Evolutionary conservation across 2,888 invertebrate genomes (phyloP), one percentile per base, ranked within the genome.

Genomic region (Acrobasis suavella): DNA sequence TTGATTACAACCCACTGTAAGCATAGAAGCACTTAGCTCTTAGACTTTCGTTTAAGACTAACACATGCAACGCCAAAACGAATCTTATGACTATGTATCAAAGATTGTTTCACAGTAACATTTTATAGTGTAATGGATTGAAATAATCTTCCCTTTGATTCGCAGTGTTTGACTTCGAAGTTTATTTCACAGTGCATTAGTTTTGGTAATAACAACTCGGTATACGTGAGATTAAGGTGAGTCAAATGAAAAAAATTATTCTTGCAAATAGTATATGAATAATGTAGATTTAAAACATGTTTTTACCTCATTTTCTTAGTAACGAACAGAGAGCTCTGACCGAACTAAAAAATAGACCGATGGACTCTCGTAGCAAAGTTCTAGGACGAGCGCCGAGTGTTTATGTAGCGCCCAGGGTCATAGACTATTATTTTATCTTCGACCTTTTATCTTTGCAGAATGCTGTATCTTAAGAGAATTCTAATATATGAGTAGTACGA

Each of bases 1-100:
- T 83, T 81, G 80, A 82, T 83, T 83, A 80, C 78, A 75, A 77
- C 71, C 72, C 70, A 71, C 71, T 69, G 73, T 74, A 73, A 79
- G 72, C 72, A 75, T 69, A 73, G 73, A 73, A 79, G 71, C 72
- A 75, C 71, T 70, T 72, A 55, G 63, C 59, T 60, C 59, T 51
- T 58, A 58, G 52, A 55, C 12, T 58, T 50, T 58, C 56, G 63
- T 70, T 65, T 71, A 71, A 64, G 60, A 65, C 65, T 63, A 68
- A 62, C 55, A 60, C 46, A 58, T 59, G 63, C 64, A 64, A 70
- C 65, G 58, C 71, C 55, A 74, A 77, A 75, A 71, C 70, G 71
- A 66, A 64, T 52, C 69, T 62, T 75, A 75, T 59, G 32, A 14
- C 67, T 69, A 69, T 62, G 62, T 9, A 16, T 16, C 66, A 73